These are phyloP conservation scores for Otis tarda DNA, from an alignment of 2,113 vertebrate species.

Conservation along the genomic window DNA sequence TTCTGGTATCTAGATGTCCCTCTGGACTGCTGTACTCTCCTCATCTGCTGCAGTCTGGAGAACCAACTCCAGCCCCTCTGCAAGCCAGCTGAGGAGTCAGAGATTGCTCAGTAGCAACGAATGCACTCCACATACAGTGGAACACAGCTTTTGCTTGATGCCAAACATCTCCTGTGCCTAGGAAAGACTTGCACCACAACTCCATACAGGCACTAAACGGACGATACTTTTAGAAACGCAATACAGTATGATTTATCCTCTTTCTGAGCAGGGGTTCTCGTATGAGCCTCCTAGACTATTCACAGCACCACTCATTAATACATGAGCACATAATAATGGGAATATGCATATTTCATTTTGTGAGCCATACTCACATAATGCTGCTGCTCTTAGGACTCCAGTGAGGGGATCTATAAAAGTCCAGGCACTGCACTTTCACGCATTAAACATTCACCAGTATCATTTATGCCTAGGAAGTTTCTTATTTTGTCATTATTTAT, in stretches of 20 bases:
- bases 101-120: neutral
- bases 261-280: neutral
- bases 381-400: neutral
- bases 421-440: neutral
- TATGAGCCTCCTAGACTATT: neutral
- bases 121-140: rapidly evolving
- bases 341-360: conserved; percentile 36
- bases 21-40: neutral
- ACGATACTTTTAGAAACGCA: neutral
- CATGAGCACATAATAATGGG: neutral
- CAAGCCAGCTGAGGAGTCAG: neutral
- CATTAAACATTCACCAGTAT: neutral
- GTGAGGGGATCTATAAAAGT: neutral
- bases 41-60: neutral
- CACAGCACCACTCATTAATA: conserved; percentile 41
- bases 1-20: neutral
- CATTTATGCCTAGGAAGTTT: neutral
- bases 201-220: neutral
- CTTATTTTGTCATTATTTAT: conserved; percentile 26
- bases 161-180: neutral
- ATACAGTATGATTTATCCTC: neutral
- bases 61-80: neutral
- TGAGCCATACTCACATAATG: neutral
- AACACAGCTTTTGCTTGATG: neutral
- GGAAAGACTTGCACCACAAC: neutral